Evolutionary conservation across 92 coral and sea anemone species (phyloP).

Genomic region (Siderastrea siderea): DNA sequence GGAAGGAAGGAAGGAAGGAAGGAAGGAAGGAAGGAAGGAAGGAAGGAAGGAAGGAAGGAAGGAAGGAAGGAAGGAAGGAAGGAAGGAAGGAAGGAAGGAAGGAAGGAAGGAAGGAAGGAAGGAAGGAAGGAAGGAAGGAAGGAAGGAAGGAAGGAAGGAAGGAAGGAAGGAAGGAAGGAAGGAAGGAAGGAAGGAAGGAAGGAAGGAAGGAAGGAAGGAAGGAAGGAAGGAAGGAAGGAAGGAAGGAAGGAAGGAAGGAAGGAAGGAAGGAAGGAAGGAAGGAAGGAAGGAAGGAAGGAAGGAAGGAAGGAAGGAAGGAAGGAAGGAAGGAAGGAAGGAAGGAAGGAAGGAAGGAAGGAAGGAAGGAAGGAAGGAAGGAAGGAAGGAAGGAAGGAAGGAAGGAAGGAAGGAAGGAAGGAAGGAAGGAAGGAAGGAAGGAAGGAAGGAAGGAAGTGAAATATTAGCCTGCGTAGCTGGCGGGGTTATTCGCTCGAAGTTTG

Average conservation of each 20-base stretch:
- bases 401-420: neutral
- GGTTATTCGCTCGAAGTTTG: no score
- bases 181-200: slow-evolving; percentile 5
- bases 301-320: slow-evolving; percentile 9
- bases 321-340: neutral
- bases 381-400: slow-evolving; percentile 6
- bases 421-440: neutral
- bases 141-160: slow-evolving; percentile 7
- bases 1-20: neutral
- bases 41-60: neutral
- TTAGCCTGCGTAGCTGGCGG: no score
- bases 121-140: slow-evolving; percentile 1
- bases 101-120: neutral
- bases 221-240: slow-evolving; percentile 11
- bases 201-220: neutral
- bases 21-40: no score
- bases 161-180: slow-evolving; percentile 11
- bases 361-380: neutral
- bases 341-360: neutral
- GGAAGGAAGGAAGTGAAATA: slow-evolving; percentile 28
- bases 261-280: slow-evolving; percentile 15
- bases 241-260: neutral
- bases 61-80: slow-evolving; percentile 18
- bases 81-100: neutral
- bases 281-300: slow-evolving; percentile 4